These are phyloP conservation scores for Theonella swinhoei DNA, from an alignment of 37 sponge, comb jelly and placozoan species.

Conservation along the genomic window DNA sequence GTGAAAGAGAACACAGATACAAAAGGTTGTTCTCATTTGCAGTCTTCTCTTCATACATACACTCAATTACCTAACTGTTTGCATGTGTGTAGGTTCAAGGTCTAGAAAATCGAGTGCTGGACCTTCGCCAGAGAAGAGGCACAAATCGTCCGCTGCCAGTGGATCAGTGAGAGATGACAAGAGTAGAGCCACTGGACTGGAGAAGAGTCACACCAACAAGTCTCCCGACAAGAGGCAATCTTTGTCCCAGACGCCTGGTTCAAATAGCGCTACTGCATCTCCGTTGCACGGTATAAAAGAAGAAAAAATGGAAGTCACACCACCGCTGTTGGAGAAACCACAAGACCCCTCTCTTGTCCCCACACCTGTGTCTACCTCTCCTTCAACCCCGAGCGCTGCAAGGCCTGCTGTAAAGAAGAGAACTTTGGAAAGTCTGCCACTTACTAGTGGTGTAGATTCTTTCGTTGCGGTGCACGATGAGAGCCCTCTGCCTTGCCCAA, in stretches of 20 bases:
- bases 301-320: not conserved
- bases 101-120: not conserved
- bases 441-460: not conserved
- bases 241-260: not conserved
- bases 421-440: not conserved
- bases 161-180: not conserved
- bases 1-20: not conserved
- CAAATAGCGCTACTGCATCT: not conserved
- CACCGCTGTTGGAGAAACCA: not conserved
- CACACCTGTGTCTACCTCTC: not conserved
- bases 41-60: too few species aligned
- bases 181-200: too few species aligned
- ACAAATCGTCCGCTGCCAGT: not conserved
- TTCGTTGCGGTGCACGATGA: not conserved
- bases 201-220: not conserved
- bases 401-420: not conserved
- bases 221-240: not conserved
- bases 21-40: not conserved
- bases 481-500: not conserved
- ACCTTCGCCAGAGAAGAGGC: not conserved
- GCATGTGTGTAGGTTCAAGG: not conserved
- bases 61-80: too few species aligned
- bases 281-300: not conserved
- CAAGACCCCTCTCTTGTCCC: not conserved
- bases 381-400: not conserved